Base-by-base conservation (phyloP, 37 sponge, comb jelly and placozoan species). In the Crambe crambe region DNA sequence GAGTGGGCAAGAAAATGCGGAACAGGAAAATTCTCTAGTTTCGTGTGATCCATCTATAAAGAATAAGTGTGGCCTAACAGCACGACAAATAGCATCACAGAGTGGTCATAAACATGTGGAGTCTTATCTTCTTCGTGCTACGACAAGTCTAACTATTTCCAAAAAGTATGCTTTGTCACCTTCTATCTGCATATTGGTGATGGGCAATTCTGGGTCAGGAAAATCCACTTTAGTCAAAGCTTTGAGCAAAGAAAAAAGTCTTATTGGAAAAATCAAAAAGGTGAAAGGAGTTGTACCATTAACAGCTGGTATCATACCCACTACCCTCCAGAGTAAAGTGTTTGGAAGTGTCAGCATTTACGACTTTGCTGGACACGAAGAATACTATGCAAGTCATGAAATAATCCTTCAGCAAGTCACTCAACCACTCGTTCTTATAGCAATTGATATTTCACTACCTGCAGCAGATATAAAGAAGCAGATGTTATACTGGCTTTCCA, bases 281-380 rank as follows among this genome's bases (percentile, higher is more conserved):
- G 27, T 44, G 2, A 25, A 25, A 42, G 12, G 6, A 25, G 23
- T 30, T 25, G n/a, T 9, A 22, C 17, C 47, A 72, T 25, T 44
- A n/a, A 79, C 80, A 54, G 69, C 80, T 79, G 80, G 80, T 15
- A 51, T 79, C 1, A 37, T 64, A 6, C 80, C 80, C 22, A 42
- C 26, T 44, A 36, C 25, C n/a, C 25, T 68, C 30, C 2, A 20
- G 1, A 79, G 70, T n/a, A 25, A 44, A 26, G 67, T 35, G 30
- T 79, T 43, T 47, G 80, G 80, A 21, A 6, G 18, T 43, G 80
- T 79, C 36, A 65, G 27, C 2, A 54, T 79, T 25, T 79, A 64
- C 67, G 80, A 79, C 70, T 79, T 79, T 79, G 80, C 80, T 35
- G 80, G 80, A 2, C 80, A 79, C 2, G 56, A 42, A 12, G 70